These are phyloP conservation scores for Ptychadena robeensis DNA, from an alignment of 2,797 vertebrate species.

Conservation along the genomic window DNA sequence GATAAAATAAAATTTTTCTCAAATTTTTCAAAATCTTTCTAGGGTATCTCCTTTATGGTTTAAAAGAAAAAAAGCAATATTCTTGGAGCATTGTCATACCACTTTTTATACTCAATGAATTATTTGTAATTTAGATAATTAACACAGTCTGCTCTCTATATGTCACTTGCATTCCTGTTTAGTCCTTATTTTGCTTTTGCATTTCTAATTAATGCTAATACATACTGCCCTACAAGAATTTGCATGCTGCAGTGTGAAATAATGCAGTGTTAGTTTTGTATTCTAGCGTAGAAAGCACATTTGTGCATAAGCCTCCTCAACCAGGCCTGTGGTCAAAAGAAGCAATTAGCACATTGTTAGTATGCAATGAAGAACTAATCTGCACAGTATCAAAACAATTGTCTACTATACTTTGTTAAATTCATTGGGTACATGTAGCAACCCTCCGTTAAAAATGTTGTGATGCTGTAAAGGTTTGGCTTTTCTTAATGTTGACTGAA, in stretches of 20 bases:
- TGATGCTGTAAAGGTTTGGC: slow-evolving; percentile 56
- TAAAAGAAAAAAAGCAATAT: not conserved
- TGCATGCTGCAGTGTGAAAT: slow-evolving; percentile 78
- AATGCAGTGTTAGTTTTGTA: slow-evolving; percentile 78
- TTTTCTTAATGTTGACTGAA: slow-evolving; percentile 59
- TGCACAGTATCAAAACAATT: slow-evolving; percentile 76
- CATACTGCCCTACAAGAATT: slow-evolving; percentile 78
- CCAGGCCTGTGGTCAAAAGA: slow-evolving; percentile 79
- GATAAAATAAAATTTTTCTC: not conserved
- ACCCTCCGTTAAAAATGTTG: slow-evolving; percentile 57
- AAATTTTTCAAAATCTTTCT: not conserved
- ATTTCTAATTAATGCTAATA: slow-evolving; percentile 76
- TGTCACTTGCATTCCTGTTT: slow-evolving; percentile 64
- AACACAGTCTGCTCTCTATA: slow-evolving; percentile 70
- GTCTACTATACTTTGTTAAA: slow-evolving; percentile 72
- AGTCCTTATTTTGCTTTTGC: slow-evolving; percentile 63
- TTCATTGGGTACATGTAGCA: slow-evolving; percentile 62
- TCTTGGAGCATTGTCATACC: slow-evolving; percentile 1
- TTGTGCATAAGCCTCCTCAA: slow-evolving; percentile 77
- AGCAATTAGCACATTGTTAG: slow-evolving; percentile 83
- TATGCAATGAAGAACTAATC: slow-evolving; percentile 81
- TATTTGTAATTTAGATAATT: slow-evolving; percentile 70
- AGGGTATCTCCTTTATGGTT: not conserved
- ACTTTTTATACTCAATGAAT: slow-evolving; percentile 64
- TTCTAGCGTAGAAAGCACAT: slow-evolving; percentile 75